A percentile compares a stretch with the other conserved stretches of the same genome.
These are phyloP conservation scores for Tetramorium alpestre DNA, from an alignment of 1,140 invertebrate genomes.

Conservation along the genomic window DNA sequence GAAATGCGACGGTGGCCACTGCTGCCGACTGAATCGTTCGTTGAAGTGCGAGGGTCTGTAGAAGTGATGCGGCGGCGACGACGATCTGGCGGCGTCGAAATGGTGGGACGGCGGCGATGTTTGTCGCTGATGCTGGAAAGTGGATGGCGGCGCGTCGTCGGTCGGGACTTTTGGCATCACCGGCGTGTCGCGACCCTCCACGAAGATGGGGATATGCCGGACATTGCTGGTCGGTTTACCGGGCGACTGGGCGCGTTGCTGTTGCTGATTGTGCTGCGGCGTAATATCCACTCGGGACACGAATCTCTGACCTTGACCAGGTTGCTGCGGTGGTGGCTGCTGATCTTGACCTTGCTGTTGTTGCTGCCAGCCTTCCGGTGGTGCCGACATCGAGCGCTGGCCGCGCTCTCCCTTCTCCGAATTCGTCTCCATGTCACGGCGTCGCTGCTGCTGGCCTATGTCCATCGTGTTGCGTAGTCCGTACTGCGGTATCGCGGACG, in stretches of 20 bases:
- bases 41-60: constrained; percentile 72
- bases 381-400: constrained; percentile 90
- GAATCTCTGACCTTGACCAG: constrained; percentile 78
- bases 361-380: constrained; percentile 84
- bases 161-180: constrained; percentile 88
- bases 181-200: constrained; percentile 92
- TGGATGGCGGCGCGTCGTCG: constrained; percentile 55
- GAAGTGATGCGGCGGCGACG: constrained; percentile 65
- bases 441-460: constrained; percentile 88
- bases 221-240: constrained; percentile 85
- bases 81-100: constrained; percentile 70
- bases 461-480: constrained; percentile 91
- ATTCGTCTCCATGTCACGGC: constrained; percentile 86
- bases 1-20: constrained; percentile 66
- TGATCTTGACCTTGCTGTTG: constrained; percentile 76
- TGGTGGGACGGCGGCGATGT: constrained; percentile 82
- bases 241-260: constrained; percentile 73
- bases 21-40: constrained; percentile 70
- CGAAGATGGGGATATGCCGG: constrained; percentile 94
- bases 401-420: constrained; percentile 86
- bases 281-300: constrained; percentile 87
- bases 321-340: constrained; percentile 44
- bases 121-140: constrained; percentile 25
- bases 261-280: constrained; percentile 78
- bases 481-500: constrained; percentile 88